Percentiles rank a stretch among this genome's conserved stretches.
Evolutionary conservation across 2,113 vertebrate species (phyloP).

Genomic region (Pelodiscus sinensis): DNA sequence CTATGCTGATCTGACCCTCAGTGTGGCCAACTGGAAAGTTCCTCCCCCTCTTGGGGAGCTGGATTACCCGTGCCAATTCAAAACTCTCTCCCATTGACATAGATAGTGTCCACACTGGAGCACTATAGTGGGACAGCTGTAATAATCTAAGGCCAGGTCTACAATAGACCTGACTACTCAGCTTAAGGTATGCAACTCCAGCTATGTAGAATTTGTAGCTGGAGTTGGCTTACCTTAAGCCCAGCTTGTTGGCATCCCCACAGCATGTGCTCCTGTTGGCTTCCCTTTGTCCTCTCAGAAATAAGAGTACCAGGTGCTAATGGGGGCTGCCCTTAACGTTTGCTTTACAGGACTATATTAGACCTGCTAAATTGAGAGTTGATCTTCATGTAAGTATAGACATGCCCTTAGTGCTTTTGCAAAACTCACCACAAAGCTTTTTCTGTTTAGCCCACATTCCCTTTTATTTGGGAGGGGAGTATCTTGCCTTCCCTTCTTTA

Average conservation of each 20-base stretch:
- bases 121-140: background rate
- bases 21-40: background rate
- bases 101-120: background rate
- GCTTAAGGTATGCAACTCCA: too few species aligned
- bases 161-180: too few species aligned
- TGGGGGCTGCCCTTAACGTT: too few species aligned
- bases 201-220: too few species aligned
- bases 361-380: too few species aligned
- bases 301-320: too few species aligned
- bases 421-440: background rate
- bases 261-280: too few species aligned
- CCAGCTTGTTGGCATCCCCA: too few species aligned
- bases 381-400: too few species aligned
- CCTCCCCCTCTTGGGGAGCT: background rate
- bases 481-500: background rate
- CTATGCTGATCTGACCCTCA: background rate
- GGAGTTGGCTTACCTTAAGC: too few species aligned
- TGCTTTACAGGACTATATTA: too few species aligned
- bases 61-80: background rate
- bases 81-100: background rate
- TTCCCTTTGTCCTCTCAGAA: too few species aligned
- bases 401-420: background rate
- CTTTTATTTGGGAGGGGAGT: accelerated
- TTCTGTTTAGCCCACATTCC: background rate
- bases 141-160: background rate